Evolutionary conservation across 1,140 invertebrate species (phyloP).

Genomic region (Idris sp.): DNA sequence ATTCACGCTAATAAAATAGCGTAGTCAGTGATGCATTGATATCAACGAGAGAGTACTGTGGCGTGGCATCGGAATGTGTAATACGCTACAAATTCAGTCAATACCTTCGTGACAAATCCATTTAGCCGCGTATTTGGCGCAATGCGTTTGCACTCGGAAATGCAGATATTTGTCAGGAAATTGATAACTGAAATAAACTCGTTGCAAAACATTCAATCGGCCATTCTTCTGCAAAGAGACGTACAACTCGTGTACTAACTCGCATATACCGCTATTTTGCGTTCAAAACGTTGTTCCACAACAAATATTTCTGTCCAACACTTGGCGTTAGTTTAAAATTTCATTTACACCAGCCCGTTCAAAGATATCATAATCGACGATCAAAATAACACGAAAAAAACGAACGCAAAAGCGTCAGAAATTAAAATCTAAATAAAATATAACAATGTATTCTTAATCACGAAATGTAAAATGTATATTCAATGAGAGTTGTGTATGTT

Average conservation of each 20-base stretch:
- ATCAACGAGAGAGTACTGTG: conserved; percentile 47
- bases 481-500: conserved; percentile 21
- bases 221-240: conserved; percentile 49
- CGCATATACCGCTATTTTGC: too few relatives aligned
- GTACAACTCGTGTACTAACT: conserved; percentile 18
- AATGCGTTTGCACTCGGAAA: conserved; percentile 67
- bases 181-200: conserved; percentile 77
- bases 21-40: conserved; percentile 43
- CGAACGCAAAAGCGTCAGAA: too few relatives aligned
- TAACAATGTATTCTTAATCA: too few relatives aligned
- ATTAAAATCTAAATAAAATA: too few relatives aligned
- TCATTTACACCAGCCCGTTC: too few relatives aligned
- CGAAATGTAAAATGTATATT: background rate
- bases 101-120: conserved; percentile 65
- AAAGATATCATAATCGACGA: too few relatives aligned
- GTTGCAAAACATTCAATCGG: conserved; percentile 72
- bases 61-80: conserved; percentile 65
- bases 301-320: too few relatives aligned
- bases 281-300: too few relatives aligned
- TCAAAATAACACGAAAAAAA: too few relatives aligned
- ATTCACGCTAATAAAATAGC: conserved; percentile 57
- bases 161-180: conserved; percentile 77
- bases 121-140: conserved; percentile 53
- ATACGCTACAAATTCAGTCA: conserved; percentile 67
- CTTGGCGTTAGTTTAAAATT: too few relatives aligned